Evolutionary conservation across 2,113 vertebrate species (phyloP), one percentile per base, ranked within the genome.

Genomic region (Leptobrachium ailaonicum): DNA sequence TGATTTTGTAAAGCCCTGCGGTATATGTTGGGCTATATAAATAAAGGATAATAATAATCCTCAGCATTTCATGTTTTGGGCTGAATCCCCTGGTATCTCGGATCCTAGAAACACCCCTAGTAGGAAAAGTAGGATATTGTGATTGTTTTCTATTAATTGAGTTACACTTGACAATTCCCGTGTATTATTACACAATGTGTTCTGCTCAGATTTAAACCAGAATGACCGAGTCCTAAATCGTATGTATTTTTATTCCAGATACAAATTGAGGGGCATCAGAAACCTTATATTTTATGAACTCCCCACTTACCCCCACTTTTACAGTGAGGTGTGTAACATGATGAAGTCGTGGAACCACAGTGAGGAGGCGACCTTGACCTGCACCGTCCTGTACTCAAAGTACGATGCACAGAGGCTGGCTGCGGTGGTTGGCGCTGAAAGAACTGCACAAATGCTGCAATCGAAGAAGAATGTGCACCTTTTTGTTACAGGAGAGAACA

Each of bases 291-390:
- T 98, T 89, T 99, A 98, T 1, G 95, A 94, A 43, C 88, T 99
- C 69, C 98, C 97, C 2, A 95, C 96, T 0, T 98, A 95, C 82
- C 88, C 96, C 2, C 95, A 98, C 86, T 99, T 98, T 92, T 99
- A 99, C 90, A 98, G 94, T 2, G 98, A 99, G 82, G 86, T 98
- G 73, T 99, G 98, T 80, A 97, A 98, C 85, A 97, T 98, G 95
- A 92, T 99, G 87, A 91, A 90, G 43, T 91, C 93, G 2, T 91
- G 87, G 2, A 87, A 75, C 73, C 90, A 4, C 3, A 94, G 89
- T 0, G 91, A 86, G 82, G 94, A 93, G 69, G 94, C 96, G n/a
- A 91, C 95, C 8, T 98, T 95, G 95, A 99, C 96, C 75, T 98
- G 98, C 83, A 97, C 96, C 0, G 92, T 91, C 71, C 91, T 99